These are phyloP conservation scores for Epicauta chinensis DNA, from an alignment of 1,140 invertebrate species.

Conservation along the genomic window DNA sequence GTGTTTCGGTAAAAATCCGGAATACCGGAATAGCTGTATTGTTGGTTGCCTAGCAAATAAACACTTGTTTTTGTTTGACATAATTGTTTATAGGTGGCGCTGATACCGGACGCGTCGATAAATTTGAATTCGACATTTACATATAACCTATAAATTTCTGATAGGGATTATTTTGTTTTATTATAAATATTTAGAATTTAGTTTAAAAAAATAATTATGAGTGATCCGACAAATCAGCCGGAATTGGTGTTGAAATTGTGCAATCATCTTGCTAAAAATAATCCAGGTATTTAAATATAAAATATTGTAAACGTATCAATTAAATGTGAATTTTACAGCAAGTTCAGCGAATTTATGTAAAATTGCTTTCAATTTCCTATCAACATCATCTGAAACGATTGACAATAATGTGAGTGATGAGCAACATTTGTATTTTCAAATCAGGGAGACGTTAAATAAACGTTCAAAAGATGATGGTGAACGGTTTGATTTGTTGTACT, in stretches of 20 bases:
- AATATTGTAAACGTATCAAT: too few relatives aligned
- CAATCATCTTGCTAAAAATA: slow-evolving; percentile 33
- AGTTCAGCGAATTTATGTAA: slow-evolving; percentile 29
- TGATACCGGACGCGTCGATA: background rate
- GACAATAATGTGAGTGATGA: slow-evolving; percentile 25
- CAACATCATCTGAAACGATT: slow-evolving; percentile 9
- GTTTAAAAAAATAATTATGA: background rate
- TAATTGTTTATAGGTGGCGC: background rate
- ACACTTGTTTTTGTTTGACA: background rate
- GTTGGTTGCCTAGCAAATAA: slow-evolving; percentile 3
- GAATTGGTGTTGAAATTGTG: slow-evolving; percentile 36
- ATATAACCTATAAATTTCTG: slow-evolving; percentile 8
- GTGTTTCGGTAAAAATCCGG: background rate
- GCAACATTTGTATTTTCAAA: slow-evolving; percentile 27
- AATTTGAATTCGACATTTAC: slow-evolving; percentile 10
- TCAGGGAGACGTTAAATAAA: slow-evolving; percentile 25
- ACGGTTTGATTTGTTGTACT: slow-evolving; percentile 36
- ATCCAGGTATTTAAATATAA: slow-evolving; percentile 26
- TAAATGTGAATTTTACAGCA: slow-evolving; percentile 23
- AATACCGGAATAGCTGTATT: background rate
- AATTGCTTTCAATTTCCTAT: slow-evolving; percentile 31
- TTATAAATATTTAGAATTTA: too few relatives aligned
- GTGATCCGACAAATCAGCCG: slow-evolving; percentile 8
- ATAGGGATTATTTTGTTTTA: too few relatives aligned
- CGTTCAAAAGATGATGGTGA: slow-evolving; percentile 26